phyloP scores from a whole-genome alignment of 1,140 invertebrate species.

The Choristoneura fumiferana region DNA sequence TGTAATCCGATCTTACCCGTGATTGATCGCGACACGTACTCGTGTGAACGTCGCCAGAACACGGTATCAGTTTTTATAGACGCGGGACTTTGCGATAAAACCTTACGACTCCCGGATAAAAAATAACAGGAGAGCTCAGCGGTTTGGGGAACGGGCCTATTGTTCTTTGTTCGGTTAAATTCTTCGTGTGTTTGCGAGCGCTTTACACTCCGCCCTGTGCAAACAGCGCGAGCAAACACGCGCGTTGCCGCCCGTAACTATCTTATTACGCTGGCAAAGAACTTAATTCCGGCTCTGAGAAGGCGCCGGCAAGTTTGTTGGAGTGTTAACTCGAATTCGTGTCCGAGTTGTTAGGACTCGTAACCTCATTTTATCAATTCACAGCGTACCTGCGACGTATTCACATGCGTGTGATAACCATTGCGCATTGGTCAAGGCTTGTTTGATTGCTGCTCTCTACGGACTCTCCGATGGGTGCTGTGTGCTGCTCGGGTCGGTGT shows the following conservation, averaged over 20 bases:
- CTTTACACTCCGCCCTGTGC: background rate
- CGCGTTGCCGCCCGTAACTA: background rate
- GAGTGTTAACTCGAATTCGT: slow-evolving; percentile 14
- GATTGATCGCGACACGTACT: background rate
- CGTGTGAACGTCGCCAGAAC: too few relatives aligned
- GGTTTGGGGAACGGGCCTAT: background rate
- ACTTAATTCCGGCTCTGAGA: slow-evolving; percentile 9
- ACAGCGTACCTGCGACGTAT: background rate
- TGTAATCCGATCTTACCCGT: background rate
- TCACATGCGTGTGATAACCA: background rate
- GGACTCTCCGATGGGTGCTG: background rate
- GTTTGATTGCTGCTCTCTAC: background rate
- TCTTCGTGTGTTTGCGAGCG: slow-evolving; percentile 1
- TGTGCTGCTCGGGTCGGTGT: background rate
- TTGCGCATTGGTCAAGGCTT: background rate
- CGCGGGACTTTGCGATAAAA: too few relatives aligned
- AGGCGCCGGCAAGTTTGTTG: background rate
- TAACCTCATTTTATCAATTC: background rate
- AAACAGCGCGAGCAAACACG: background rate
- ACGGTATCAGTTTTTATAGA: too few relatives aligned
- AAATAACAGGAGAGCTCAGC: too few relatives aligned
- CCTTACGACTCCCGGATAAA: too few relatives aligned
- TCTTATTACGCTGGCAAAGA: slow-evolving; percentile 11
- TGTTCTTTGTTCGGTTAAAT: slow-evolving; percentile 6
- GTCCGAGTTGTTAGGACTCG: slow-evolving; percentile 11